phyloP scores from a whole-genome alignment of 1,140 invertebrate genomes.

The Meloidogyne hapla region DNA sequence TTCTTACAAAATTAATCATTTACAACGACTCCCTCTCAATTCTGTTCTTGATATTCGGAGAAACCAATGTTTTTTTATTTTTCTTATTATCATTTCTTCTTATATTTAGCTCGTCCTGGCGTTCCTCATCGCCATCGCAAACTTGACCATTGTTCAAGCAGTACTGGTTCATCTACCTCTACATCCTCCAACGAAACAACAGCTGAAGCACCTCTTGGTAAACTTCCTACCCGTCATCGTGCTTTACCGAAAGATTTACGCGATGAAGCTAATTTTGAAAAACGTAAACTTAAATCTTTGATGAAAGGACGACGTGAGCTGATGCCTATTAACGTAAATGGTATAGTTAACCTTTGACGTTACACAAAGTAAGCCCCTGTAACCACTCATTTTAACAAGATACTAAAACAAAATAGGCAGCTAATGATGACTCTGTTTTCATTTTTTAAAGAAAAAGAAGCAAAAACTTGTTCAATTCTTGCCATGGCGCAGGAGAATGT shows the following conservation, averaged over 20 bases:
- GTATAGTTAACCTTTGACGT: background rate
- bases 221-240: background rate
- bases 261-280: conserved; percentile 44
- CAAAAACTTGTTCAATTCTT: conserved; percentile 12
- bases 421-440: background rate
- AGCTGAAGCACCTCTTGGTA: background rate
- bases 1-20: background rate
- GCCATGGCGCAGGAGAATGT: conserved; percentile 33
- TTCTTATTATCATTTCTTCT: background rate
- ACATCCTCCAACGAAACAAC: background rate
- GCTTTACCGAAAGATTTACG: conserved; percentile 30
- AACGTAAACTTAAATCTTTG: conserved; percentile 35
- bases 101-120: background rate
- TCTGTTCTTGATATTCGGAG: background rate
- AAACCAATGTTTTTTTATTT: background rate
- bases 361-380: background rate
- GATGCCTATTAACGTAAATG: conserved; percentile 56
- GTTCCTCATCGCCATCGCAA: conserved; percentile 1
- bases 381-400: no score
- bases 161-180: background rate
- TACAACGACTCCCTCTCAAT: conserved; percentile 9
- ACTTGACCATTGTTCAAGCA: background rate
- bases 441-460: conserved; percentile 42
- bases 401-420: no score
- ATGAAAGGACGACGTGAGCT: conserved; percentile 38